Percentiles rank a stretch among this genome's conserved stretches.
These are phyloP conservation scores for Brachypodius melanocephalos DNA, from an alignment of 2,113 vertebrate genomes.

Conservation along the genomic window DNA sequence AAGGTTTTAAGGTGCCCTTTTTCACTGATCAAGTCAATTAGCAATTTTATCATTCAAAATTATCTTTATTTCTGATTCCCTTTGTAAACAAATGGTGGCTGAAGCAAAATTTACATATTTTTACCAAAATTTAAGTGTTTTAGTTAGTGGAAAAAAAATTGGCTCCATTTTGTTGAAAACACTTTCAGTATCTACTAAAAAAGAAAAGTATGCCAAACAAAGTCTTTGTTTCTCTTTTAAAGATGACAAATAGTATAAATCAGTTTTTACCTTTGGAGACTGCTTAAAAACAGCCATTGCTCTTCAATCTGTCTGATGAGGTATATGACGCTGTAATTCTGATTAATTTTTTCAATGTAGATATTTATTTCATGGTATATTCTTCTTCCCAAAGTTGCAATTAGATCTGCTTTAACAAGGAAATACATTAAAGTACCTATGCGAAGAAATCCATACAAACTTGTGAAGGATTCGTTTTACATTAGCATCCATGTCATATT, in stretches of 20 bases:
- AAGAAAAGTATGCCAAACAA: background rate
- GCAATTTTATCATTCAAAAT: conserved; percentile 59
- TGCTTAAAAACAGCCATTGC: background rate
- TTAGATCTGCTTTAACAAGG: conserved; percentile 60
- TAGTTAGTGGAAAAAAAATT: background rate
- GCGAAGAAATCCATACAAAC: conserved; percentile 54
- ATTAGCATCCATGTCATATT: conserved; percentile 52
- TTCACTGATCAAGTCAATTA: conserved; percentile 46
- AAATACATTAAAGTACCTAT: conserved; percentile 52
- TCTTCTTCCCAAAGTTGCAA: conserved; percentile 48
- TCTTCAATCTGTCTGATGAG: background rate
- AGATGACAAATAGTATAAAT: background rate
- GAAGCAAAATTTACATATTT: conserved; percentile 19
- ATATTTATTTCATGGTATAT: conserved; percentile 12
- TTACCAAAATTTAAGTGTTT: background rate
- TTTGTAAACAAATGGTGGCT: background rate
- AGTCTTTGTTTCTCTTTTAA: background rate
- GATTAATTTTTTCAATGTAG: conserved; percentile 49
- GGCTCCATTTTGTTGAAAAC: background rate
- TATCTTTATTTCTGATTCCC: conserved; percentile 56
- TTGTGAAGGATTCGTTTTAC: conserved; percentile 70
- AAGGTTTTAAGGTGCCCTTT: conserved; percentile 34
- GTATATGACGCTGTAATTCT: conserved; percentile 40
- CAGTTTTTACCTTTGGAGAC: background rate
- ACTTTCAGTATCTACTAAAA: background rate